Evolutionary conservation across 2,888 invertebrate species (phyloP), one percentile per base, ranked within the genome.

Genomic region (Agrilus cyanescens): DNA sequence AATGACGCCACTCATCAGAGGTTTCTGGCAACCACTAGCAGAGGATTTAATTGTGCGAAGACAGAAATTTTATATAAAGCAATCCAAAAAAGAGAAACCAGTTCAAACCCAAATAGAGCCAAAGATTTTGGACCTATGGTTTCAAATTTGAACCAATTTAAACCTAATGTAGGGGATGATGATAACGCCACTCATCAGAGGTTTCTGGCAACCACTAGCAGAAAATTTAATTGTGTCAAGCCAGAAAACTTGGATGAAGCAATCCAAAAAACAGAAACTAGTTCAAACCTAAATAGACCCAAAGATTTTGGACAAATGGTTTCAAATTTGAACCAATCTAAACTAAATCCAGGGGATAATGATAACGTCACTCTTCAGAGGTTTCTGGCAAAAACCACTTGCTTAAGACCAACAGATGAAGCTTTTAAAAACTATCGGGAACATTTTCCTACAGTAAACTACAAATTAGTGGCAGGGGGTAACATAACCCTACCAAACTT

Each of bases 381-480:
- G 6, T 4, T 20, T 20, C 6, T 20, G 20, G 4, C 20, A 20
- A 3, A 3, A 3, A n/a, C 32, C 6, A 32, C 32, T 12, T 14
- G 1, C 32, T 13, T 16, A 4, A n/a, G 6, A 7, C 14, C 59
- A 14, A 61, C 57, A 44, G 46, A 57, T 12, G 53, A 61, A 49
- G 54, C 60, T 39, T 60, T 57, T 2, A 55, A 59, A 48, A 65
- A 66, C 46, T 66, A 66, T 43, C 50, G 66, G 18, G 46, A 57
- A 25, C 56, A 58, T 48, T 66, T 66, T 45, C 61, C 61, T 2
- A 54, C 54, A 45, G 53, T 43, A 16, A 45, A 39, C 16, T 36
- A 44, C 12, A 46, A 46, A 29, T 46, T 46, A 29, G 40, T 43
- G 34, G 40, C 38, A 7, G 32, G 50, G 39, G 18, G 55, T 47